Conservation (phyloP, 2,113 vertebrate species). For the Glareola pratincola region DNA sequence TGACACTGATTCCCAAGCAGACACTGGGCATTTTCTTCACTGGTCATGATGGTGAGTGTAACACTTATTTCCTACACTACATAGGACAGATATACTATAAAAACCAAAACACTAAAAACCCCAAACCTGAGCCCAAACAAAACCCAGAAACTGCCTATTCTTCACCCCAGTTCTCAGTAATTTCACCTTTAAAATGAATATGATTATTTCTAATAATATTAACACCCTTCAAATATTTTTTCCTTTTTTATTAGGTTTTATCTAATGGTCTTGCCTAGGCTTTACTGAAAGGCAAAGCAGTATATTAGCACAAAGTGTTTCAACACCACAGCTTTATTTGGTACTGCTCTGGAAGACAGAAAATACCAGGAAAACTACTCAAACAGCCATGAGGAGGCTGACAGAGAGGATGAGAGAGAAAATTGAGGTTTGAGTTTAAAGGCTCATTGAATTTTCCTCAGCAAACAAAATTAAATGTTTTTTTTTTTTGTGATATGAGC, state of each 20-base stretch:
- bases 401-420: background rate
- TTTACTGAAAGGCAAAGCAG: background rate
- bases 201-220: background rate
- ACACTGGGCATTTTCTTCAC: background rate
- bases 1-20: background rate
- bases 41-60: background rate
- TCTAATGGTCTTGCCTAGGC: background rate
- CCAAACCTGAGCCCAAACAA: background rate
- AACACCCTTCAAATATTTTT: fast-evolving
- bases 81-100: background rate
- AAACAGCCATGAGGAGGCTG: background rate
- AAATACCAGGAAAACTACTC: background rate
- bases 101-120: background rate
- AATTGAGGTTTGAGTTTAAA: background rate
- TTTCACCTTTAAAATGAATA: background rate
- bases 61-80: background rate
- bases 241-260: background rate
- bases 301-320: background rate
- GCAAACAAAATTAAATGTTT: background rate
- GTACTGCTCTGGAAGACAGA: background rate
- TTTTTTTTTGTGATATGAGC: background rate
- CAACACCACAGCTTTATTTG: background rate
- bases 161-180: background rate
- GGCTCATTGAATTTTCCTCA: background rate
- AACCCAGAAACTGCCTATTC: background rate